phyloP scores from a whole-genome alignment of 2,888 invertebrate genomes.

The Clunio marinus region DNA sequence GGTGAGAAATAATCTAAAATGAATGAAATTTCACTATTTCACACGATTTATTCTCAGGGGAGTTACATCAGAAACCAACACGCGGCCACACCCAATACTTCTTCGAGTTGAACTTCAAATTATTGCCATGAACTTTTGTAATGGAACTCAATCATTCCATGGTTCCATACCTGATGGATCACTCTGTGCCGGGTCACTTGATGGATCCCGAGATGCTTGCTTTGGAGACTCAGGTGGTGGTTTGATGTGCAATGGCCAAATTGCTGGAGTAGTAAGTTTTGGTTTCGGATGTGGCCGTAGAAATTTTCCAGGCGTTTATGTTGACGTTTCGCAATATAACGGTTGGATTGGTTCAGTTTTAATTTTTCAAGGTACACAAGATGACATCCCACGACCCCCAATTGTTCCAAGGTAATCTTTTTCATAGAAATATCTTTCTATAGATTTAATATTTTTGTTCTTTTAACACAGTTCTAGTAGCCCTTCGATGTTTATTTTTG shows the following conservation, averaged over 20 bases:
- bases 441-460: not conserved
- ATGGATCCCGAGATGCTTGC: conserved; percentile 35
- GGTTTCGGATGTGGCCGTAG: conserved; percentile 40
- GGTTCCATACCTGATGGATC: conserved; percentile 11
- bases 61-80: not conserved
- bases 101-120: conserved; percentile 29
- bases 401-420: not conserved
- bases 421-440: not conserved
- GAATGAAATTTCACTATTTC: not conserved
- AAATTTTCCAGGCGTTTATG: conserved; percentile 40
- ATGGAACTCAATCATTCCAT: conserved; percentile 33
- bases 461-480: not conserved
- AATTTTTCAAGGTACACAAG: conserved; percentile 13
- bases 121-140: conserved; percentile 28
- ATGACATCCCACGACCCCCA: conserved; percentile 30
- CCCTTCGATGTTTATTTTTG: not conserved
- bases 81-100: conserved; percentile 24
- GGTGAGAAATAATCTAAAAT: not conserved
- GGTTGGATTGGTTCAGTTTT: conserved; percentile 34
- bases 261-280: conserved; percentile 40
- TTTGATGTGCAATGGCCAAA: conserved; percentile 39
- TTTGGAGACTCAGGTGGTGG: conserved; percentile 40
- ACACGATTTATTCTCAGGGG: not conserved
- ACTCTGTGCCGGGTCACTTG: conserved; percentile 40
- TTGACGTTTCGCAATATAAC: conserved; percentile 37